Conservation (phyloP, 2,113 vertebrate species). For the Octodon degus region DNA sequence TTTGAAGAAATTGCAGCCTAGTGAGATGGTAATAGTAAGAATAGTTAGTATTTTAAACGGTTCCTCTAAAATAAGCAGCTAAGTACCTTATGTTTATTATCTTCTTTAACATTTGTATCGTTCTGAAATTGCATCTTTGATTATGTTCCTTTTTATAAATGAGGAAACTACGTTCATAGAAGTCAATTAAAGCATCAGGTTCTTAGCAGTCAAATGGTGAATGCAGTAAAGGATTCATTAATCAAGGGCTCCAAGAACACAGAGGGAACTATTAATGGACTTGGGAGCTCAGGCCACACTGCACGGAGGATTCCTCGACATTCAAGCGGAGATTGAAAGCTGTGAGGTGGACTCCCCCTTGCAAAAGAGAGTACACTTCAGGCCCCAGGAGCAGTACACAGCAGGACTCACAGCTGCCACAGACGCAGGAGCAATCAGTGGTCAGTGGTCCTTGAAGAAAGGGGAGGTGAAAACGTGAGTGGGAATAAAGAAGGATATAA, state of each 20-base stretch:
- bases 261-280: neutral
- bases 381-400: neutral
- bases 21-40: neutral
- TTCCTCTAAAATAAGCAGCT: neutral
- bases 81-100: neutral
- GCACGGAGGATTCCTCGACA: neutral
- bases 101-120: neutral
- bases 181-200: neutral
- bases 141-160: neutral
- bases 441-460: neutral
- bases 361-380: neutral
- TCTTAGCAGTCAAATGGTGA: neutral
- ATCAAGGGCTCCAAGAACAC: neutral
- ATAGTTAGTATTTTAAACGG: neutral
- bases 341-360: neutral
- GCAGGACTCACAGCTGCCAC: neutral
- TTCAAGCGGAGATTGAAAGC: neutral
- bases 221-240: neutral
- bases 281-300: neutral
- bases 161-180: conserved; percentile 12
- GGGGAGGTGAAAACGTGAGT: neutral
- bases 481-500: neutral
- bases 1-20: neutral
- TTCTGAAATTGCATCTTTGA: neutral
- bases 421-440: accelerated